Percentiles rank a stretch among this genome's conserved stretches.
Conservation (phyloP, 1,140 invertebrate genomes). For the Pomacea maculata region DNA sequence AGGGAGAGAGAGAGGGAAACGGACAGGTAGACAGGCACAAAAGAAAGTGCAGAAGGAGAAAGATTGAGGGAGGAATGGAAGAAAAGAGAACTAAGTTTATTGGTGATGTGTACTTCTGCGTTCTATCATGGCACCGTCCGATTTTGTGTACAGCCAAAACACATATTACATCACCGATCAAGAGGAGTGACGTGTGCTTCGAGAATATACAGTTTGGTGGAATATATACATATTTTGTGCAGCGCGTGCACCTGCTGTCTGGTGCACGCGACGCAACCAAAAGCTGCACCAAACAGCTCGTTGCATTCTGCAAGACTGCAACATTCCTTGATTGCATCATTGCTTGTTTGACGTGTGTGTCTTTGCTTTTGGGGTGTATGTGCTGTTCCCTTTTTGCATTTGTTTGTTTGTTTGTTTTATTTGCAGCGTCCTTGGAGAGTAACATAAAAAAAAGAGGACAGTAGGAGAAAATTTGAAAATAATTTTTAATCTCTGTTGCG, state of each 20-base stretch:
- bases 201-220: neutral
- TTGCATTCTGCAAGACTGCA: too few relatives aligned
- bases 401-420: neutral
- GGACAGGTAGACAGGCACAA: neutral
- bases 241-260: neutral
- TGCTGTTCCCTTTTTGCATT: too few relatives aligned
- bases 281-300: too few relatives aligned
- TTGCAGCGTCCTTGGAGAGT: too few relatives aligned
- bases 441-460: too few relatives aligned
- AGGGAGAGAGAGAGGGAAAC: conserved; percentile 3
- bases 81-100: neutral
- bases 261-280: neutral
- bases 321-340: too few relatives aligned
- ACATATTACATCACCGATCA: neutral
- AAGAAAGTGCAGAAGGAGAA: conserved; percentile 9
- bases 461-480: too few relatives aligned
- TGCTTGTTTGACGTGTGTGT: too few relatives aligned
- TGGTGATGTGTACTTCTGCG: too few relatives aligned
- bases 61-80: neutral
- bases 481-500: too few relatives aligned
- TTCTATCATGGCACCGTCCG: neutral
- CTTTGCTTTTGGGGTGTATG: too few relatives aligned
- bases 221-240: neutral
- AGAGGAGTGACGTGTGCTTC: neutral
- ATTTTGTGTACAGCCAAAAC: neutral